phyloP scores from a whole-genome alignment of 2,797 vertebrate species.

The Alauda arvensis region DNA sequence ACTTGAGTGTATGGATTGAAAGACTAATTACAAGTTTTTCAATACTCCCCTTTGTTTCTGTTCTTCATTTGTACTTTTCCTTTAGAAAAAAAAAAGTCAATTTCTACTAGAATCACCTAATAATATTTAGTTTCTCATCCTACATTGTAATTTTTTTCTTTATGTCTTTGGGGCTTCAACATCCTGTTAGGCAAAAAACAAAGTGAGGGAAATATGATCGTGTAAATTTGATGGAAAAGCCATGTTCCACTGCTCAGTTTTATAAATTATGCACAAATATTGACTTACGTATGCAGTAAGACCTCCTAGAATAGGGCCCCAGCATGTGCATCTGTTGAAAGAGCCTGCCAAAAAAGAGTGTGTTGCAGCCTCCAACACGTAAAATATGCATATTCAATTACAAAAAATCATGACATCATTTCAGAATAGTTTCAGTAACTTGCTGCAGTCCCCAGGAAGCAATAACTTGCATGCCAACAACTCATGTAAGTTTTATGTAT shows the following conservation, averaged over 20 bases:
- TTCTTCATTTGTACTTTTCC: not conserved
- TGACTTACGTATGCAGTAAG: not conserved
- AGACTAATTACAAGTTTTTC: slow-evolving; percentile 40
- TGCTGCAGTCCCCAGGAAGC: slow-evolving; percentile 15
- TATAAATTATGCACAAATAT: slow-evolving; percentile 53
- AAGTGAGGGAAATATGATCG: not conserved
- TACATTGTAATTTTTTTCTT: not conserved
- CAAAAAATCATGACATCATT: slow-evolving; percentile 57
- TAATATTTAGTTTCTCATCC: not conserved
- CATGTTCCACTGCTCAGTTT: slow-evolving; percentile 22
- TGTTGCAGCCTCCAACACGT: slow-evolving; percentile 38
- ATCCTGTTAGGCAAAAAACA: not conserved
- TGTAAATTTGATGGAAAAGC: slow-evolving; percentile 53
- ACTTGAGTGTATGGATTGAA: slow-evolving; percentile 21
- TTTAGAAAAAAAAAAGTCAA: not conserved
- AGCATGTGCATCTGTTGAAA: slow-evolving; percentile 38
- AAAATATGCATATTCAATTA: slow-evolving; percentile 58
- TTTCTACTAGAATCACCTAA: slow-evolving; percentile 6
- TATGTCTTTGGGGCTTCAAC: not conserved
- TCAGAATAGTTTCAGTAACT: slow-evolving; percentile 38
- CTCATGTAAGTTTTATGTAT: slow-evolving; percentile 32
- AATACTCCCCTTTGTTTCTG: slow-evolving; percentile 8
- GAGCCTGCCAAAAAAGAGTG: slow-evolving; percentile 50
- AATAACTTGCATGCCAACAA: slow-evolving; percentile 6
- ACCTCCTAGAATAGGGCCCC: slow-evolving; percentile 27